Base-by-base conservation (phyloP, 2,888 invertebrate species). In the Thumatha senex region DNA sequence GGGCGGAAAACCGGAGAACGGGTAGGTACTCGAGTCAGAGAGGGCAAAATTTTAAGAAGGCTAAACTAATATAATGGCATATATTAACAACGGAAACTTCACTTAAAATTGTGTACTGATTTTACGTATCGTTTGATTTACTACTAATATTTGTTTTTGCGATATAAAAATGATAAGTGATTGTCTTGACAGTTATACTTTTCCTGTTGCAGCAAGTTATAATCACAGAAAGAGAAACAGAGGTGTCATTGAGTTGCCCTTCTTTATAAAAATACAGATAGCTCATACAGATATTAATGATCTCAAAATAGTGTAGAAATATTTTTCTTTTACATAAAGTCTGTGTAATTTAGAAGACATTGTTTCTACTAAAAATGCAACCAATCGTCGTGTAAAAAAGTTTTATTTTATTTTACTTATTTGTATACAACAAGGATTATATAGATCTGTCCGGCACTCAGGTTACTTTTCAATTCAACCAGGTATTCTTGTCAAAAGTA, bases 1-100 rank as follows among this genome's bases (percentile, higher is more conserved):
- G 80, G 85, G 82, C 83, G 86, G 85, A 86, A 86, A 84, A 86
- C 81, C 82, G 84, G 86, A 88, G 89, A 88, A 81, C 74, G 85
- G 83, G 80, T 77, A 74, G 78, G 72, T 78, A 82, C 81, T 84
- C 83, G 82, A 84, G 78, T 72, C 76, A 75, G 72, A 80, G 78
- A 78, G 74, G 72, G 76, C 77, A 76, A 72, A 65, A 66, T 70
- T 74, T 71, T 69, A 74, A 31, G 74, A 67, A 64, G 68, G 65
- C 55, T 54, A 61, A 52, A 58, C 43, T 31, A 45, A 46, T 31
- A 46, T 44, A 50, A 45, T 47, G 45, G 34, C 40, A 14, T 41
- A 10, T 10, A 40, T 29, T 10, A 13, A 18, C 44, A 44, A 7
- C 31, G 13, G 43, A 46, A 34, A 42, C 13, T 18, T 10, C 8